phyloP scores from a whole-genome alignment of 2,888 invertebrate genomes.

The Latrodectus hesperus region DNA sequence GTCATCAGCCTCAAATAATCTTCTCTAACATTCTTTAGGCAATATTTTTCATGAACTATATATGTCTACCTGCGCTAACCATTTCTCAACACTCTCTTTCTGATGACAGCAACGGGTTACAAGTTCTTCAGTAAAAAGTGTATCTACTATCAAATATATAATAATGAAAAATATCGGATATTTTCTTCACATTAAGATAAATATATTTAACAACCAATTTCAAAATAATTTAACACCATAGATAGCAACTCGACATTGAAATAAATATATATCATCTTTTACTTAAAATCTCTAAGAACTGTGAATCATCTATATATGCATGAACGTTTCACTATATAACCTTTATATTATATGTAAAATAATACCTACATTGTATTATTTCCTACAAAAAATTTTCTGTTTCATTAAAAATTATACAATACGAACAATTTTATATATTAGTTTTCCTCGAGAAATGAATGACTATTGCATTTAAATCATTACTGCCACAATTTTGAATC shows the following conservation, averaged over 20 bases:
- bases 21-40: conserved; percentile 31
- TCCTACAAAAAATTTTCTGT: too few species aligned
- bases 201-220: conserved; percentile 65
- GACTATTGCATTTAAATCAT: too few species aligned
- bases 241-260: conserved; percentile 55
- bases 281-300: conserved; percentile 6
- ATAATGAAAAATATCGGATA: conserved; percentile 69
- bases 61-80: conserved; percentile 40
- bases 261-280: conserved; percentile 16
- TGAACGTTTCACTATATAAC: too few species aligned
- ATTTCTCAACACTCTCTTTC: conserved; percentile 36
- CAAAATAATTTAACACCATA: conserved; percentile 66
- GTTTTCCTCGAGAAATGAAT: too few species aligned
- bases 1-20: conserved; percentile 62
- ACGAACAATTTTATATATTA: too few species aligned
- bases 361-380: too few species aligned
- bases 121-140: conserved; percentile 66
- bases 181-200: conserved; percentile 56
- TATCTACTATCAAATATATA: conserved; percentile 70
- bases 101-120: conserved; percentile 63
- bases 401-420: too few species aligned
- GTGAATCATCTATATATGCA: conserved; percentile 8
- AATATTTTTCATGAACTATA: conserved; percentile 28
- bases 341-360: too few species aligned
- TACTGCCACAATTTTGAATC: too few species aligned